phyloP scores from a whole-genome alignment of 2,888 invertebrate genomes.

The Plagodis pulveraria region DNA sequence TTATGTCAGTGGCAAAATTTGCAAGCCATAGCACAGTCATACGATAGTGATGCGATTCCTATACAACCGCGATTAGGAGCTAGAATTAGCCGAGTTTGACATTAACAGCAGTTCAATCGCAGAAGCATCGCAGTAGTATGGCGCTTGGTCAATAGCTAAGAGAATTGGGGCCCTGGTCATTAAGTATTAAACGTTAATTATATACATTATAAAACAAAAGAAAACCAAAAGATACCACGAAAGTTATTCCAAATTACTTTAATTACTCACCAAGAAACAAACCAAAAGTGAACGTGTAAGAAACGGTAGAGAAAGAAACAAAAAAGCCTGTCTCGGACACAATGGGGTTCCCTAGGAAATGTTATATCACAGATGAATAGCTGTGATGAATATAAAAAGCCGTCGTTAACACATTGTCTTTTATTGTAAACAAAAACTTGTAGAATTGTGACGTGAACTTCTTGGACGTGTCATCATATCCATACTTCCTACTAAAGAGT shows the following conservation, averaged over 20 bases:
- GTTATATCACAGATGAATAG: constrained; percentile 12
- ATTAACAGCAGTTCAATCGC: too few species aligned
- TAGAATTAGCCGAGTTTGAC: too few species aligned
- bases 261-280: neutral
- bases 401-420: constrained; percentile 5
- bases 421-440: constrained; percentile 10
- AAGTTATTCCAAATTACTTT: neutral
- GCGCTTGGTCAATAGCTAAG: too few species aligned
- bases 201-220: neutral
- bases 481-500: neutral
- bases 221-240: neutral
- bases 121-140: too few species aligned
- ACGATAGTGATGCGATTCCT: too few species aligned
- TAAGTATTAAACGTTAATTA: neutral
- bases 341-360: constrained; percentile 13
- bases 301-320: constrained; percentile 6
- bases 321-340: constrained; percentile 11
- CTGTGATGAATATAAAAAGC: neutral
- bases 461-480: neutral
- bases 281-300: constrained; percentile 7
- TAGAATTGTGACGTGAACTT: neutral
- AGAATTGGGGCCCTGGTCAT: too few species aligned
- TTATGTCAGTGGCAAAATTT: too few species aligned
- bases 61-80: too few species aligned
- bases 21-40: too few species aligned